Evolutionary conservation across 2,113 vertebrate species (phyloP).

Genomic region (Elanus axillaris): DNA sequence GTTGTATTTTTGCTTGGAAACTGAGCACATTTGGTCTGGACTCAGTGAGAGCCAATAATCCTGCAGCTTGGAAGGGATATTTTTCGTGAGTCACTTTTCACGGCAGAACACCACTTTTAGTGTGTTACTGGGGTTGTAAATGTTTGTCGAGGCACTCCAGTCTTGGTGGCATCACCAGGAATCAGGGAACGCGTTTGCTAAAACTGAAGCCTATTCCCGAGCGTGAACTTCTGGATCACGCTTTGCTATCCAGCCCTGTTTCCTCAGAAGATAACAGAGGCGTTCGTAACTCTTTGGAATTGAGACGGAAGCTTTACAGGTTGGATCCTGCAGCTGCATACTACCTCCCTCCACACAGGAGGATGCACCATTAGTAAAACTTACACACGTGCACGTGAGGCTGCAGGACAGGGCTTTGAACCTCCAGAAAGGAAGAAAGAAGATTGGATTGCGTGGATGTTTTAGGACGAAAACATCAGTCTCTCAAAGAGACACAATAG

Average conservation of each 20-base stretch:
- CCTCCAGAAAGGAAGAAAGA: background rate
- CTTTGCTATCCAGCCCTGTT: background rate
- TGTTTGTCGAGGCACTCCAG: background rate
- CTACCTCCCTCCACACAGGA: fast-evolving
- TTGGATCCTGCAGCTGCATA: background rate
- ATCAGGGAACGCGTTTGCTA: background rate
- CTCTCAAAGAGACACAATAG: background rate
- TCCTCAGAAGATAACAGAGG: background rate
- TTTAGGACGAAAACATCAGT: background rate
- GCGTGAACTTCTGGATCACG: background rate
- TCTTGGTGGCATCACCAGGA: background rate
- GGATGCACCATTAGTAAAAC: background rate
- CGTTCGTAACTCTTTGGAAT: background rate
- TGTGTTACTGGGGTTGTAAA: background rate
- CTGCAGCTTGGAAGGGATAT: background rate
- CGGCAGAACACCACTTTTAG: background rate
- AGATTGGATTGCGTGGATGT: background rate
- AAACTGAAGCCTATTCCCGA: background rate
- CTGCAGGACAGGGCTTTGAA: background rate
- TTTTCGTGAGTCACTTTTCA: background rate
- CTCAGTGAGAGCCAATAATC: background rate
- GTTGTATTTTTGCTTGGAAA: background rate
- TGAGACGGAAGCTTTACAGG: background rate
- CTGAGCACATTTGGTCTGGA: background rate
- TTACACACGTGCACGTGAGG: fast-evolving